phyloP scores from a whole-genome alignment of 2,797 vertebrate species.

The Microtus agrestis region DNA sequence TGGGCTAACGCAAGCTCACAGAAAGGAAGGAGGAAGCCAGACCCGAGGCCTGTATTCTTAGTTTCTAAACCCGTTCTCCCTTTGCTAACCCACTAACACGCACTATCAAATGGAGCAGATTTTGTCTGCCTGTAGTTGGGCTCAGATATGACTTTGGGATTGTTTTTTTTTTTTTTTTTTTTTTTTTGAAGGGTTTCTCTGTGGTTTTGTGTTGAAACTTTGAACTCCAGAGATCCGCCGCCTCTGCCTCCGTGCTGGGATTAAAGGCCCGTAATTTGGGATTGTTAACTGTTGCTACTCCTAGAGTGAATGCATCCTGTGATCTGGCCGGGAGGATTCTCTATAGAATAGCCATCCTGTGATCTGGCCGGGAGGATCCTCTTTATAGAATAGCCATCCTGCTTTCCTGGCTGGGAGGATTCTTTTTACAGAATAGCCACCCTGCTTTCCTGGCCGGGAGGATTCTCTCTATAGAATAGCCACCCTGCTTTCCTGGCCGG shows the following conservation, averaged over 20 bases:
- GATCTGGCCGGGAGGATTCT: not conserved
- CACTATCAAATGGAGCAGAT: not conserved
- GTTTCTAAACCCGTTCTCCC: conserved; percentile 3
- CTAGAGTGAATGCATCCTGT: not conserved
- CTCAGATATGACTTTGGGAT: not conserved
- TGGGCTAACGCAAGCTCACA: not conserved
- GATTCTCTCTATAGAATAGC: not conserved
- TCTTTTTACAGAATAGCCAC: not conserved
- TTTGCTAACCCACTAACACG: not conserved
- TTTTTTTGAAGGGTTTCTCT: no score
- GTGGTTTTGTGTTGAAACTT: no score
- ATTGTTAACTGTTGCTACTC: not conserved
- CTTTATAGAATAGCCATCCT: not conserved
- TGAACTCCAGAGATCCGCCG: no score
- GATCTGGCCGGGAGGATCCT: not conserved
- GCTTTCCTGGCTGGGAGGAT: not conserved
- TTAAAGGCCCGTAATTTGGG: no score
- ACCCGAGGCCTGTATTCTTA: not conserved
- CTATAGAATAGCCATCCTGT: not conserved
- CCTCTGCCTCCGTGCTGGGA: no score
- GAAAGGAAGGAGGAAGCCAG: no score
- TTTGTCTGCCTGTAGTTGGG: not conserved
- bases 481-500: not conserved
- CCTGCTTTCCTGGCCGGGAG: not conserved
- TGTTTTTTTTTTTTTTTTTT: no score